A percentile compares a stretch with the other conserved stretches of the same genome.
Evolutionary conservation across 2,797 vertebrate species (phyloP).

Genomic region (Melanotaenia pygmaea): DNA sequence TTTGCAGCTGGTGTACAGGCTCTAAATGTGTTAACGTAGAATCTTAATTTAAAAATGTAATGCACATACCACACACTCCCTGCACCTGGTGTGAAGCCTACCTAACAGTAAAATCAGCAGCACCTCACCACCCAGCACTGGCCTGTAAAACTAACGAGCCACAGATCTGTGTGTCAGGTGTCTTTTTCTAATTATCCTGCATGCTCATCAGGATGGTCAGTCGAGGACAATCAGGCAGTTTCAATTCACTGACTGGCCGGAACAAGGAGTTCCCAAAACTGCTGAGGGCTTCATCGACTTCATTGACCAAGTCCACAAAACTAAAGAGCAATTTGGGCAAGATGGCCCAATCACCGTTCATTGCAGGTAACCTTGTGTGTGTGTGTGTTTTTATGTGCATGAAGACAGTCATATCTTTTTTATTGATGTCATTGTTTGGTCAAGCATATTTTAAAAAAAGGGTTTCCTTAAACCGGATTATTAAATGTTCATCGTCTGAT

Average conservation of each 20-base stretch:
- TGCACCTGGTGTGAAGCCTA: too few relatives aligned
- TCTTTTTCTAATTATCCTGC: constrained; percentile 4
- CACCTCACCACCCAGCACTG: too few relatives aligned
- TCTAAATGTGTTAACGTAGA: too few relatives aligned
- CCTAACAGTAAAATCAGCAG: too few relatives aligned
- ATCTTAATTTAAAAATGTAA: too few relatives aligned
- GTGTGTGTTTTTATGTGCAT: background rate
- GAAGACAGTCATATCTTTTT: background rate
- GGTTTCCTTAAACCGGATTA: too few relatives aligned
- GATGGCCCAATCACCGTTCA: constrained; percentile 97
- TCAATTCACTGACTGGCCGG: constrained; percentile 98
- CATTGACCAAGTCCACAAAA: constrained; percentile 98
- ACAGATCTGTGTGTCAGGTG: too few relatives aligned
- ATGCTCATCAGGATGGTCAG: constrained; percentile 89
- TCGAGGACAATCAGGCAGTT: constrained; percentile 98
- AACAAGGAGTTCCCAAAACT: constrained; percentile 97
- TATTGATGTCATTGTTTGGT: background rate
- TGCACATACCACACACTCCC: too few relatives aligned
- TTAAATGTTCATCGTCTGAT: background rate
- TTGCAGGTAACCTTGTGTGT: constrained; percentile 87
- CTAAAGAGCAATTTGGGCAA: constrained; percentile 98
- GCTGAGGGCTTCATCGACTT: constrained; percentile 98
- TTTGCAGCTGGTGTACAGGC: too few relatives aligned
- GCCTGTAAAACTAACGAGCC: too few relatives aligned
- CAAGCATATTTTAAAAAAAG: background rate